Evolutionary conservation across 1,140 invertebrate genomes (phyloP), one percentile per base, ranked within the genome.

Genomic region (Drosophila orena): DNA sequence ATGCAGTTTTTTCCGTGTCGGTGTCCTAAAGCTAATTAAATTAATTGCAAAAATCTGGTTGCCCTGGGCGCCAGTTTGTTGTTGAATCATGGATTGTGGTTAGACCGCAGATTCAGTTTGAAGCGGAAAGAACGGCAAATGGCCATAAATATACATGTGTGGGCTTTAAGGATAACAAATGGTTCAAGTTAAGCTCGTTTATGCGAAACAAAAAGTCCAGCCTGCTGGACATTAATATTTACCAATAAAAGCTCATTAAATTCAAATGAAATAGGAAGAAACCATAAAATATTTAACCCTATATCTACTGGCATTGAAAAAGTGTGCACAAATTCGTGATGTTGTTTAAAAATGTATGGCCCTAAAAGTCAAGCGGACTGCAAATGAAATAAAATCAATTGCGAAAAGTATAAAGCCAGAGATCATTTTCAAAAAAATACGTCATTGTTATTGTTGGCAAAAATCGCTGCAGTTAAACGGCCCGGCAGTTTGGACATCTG

Each of bases 11-110:
- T 64, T 65, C 38, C 44, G 6, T 64, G 43, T 50, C 54, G n/a
- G 40, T 50, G 54, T 59, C 49, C 54, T 50, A 70, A 44, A 65
- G 73, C 79, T 88, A 81, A 88, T 86, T 86, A 59, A 86, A 86
- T 86, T 83, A 86, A 83, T 79, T 43, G 70, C 75, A 42, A 43
- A 83, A 66, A 81, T 64, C 64, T 49, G 55, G 52, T 22, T 20
- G 22, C 35, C 38, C n/a, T 37, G 53, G 43, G 57, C 34, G 40
- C 43, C 52, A 37, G 35, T 40, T 40, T 37, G 57, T 44, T 60
- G 42, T 46, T 40, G 35, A 56, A 69, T 68, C 74, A 78, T 73
- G 69, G 74, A 86, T 74, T 81, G 78, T 57, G 81, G 81, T 78
- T 74, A 59, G 47, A 80, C 77, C 81, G 55, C 81, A 84, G 46